phyloP scores from a whole-genome alignment of 2,113 vertebrate genomes.

The Cariama cristata region DNA sequence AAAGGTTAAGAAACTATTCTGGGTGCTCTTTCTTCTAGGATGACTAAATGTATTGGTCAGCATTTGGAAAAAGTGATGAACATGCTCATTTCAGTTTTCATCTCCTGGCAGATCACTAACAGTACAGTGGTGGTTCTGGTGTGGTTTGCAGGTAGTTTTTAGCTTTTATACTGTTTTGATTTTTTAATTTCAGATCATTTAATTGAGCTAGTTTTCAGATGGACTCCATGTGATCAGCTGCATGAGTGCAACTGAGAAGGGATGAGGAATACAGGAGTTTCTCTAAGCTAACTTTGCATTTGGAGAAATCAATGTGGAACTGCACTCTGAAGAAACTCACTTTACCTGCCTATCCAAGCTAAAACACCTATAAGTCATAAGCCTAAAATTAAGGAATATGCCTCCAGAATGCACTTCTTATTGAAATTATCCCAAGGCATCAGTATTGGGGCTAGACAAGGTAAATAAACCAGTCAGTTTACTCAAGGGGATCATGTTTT shows the following conservation, averaged over 20 bases:
- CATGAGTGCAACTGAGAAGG: background rate
- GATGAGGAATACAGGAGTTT: background rate
- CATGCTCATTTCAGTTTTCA: background rate
- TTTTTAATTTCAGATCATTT: background rate
- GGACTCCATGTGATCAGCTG: background rate
- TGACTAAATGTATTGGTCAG: background rate
- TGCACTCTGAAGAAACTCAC: background rate
- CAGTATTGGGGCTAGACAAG: background rate
- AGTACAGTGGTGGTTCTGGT: too few species aligned
- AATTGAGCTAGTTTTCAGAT: background rate
- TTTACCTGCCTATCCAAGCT: background rate
- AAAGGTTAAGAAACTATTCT: background rate
- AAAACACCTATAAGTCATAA: rapidly evolving
- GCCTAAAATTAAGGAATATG: background rate
- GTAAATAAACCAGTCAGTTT: background rate
- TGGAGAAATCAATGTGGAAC: background rate
- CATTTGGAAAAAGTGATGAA: background rate
- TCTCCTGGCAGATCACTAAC: background rate
- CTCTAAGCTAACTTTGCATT: background rate
- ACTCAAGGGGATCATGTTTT: background rate
- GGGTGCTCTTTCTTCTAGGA: background rate
- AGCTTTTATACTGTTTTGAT: rapidly evolving
- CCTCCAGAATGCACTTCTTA: background rate
- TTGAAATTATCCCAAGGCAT: background rate
- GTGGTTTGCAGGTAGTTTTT: background rate